Evolutionary conservation across 2,797 vertebrate species (phyloP).

Genomic region (Microcaecilia unicolor): DNA sequence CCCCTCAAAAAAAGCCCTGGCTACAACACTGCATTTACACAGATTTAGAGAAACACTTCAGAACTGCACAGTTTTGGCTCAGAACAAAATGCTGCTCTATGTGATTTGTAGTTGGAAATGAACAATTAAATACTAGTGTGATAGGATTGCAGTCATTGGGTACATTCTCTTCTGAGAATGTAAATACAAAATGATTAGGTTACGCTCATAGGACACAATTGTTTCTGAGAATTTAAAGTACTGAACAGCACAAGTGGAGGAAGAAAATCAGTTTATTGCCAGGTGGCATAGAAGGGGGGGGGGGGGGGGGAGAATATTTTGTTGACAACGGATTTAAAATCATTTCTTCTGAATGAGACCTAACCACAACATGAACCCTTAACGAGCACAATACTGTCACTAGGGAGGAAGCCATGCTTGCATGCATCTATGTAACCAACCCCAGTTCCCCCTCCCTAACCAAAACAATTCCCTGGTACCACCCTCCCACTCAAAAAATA

Average conservation of each 20-base stretch:
- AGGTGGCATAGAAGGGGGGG: slow-evolving; percentile 62
- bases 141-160: slow-evolving; percentile 63
- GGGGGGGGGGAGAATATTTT: slow-evolving; percentile 60
- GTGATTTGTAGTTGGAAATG: no score
- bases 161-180: no score
- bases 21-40: no score
- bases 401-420: slow-evolving; percentile 50
- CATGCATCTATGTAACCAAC: slow-evolving; percentile 40
- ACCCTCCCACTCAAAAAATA: not conserved
- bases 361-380: slow-evolving; percentile 68
- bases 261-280: slow-evolving; percentile 56
- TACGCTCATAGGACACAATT: no score
- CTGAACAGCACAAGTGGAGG: slow-evolving; percentile 49
- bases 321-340: slow-evolving; percentile 67
- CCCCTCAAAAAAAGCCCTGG: no score
- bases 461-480: not conserved
- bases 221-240: slow-evolving; percentile 70
- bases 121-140: no score
- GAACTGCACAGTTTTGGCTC: no score
- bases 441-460: slow-evolving; percentile 30
- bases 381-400: slow-evolving; percentile 57
- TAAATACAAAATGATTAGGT: no score
- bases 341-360: slow-evolving; percentile 74
- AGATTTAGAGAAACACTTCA: no score
- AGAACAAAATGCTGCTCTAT: no score